These are phyloP conservation scores for Myotis yumanensis DNA, from an alignment of 2,113 vertebrate species.

Conservation along the genomic window DNA sequence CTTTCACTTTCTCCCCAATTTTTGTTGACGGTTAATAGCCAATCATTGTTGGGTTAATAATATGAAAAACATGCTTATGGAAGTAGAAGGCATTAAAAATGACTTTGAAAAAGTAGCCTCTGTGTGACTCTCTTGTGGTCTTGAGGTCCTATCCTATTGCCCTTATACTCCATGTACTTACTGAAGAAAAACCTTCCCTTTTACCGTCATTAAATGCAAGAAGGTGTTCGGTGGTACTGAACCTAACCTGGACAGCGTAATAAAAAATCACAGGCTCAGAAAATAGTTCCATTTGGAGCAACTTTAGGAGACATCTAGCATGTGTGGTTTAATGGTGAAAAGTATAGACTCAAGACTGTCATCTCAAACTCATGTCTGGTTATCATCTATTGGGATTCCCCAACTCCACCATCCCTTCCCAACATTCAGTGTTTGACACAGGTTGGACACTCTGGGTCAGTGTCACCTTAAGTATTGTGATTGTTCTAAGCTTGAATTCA, in stretches of 20 bases:
- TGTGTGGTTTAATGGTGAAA: background rate
- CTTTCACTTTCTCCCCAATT: background rate
- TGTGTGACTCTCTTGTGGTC: background rate
- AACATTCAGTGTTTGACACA: background rate
- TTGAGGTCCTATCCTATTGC: background rate
- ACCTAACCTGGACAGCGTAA: background rate
- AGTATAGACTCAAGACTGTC: background rate
- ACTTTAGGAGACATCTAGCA: background rate
- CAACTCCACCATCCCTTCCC: background rate
- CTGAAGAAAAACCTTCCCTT: background rate
- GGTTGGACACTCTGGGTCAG: background rate
- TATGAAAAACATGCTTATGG: background rate
- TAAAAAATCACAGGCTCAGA: background rate
- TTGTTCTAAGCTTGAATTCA: background rate
- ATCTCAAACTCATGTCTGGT: background rate
- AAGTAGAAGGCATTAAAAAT: background rate
- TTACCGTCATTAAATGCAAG: background rate
- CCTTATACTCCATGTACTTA: background rate
- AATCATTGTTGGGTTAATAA: background rate
- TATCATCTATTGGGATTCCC: background rate
- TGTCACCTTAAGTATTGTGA: background rate
- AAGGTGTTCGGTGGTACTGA: background rate
- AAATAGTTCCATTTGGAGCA: background rate
- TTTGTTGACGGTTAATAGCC: background rate
- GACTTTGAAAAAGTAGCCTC: background rate